Evolutionary conservation across 2,113 vertebrate genomes (phyloP), one percentile per base, ranked within the genome.

Genomic region (Rhipidura dahli): DNA sequence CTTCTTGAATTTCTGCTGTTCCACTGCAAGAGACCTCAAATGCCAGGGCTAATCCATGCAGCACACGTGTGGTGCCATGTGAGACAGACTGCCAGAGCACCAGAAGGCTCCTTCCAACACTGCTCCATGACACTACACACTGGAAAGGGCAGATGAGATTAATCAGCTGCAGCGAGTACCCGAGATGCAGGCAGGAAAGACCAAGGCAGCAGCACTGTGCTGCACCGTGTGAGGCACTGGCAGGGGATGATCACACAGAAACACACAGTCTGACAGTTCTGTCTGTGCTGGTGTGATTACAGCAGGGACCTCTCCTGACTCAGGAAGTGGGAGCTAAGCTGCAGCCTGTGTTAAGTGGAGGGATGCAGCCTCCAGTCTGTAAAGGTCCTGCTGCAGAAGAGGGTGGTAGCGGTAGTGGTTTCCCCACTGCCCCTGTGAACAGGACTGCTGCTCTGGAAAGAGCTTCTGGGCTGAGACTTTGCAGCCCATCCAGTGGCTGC

Each of bases 41-140:
- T 9, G 31, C 40, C 61, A 85, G 49, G 31, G 50, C 33, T 94
- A 90, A 93, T 71, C 92, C 71, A 75, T 10, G 12, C 69, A 93
- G 92, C 70, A 68, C 89, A 87, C 1, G 1, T 68, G 61, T 30
- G 6, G 3, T n/a, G 19, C 61, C 91, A 79, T 1, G 44, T 79
- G 81, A 91, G 65, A 68, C 19, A 69, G 54, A 2, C 30, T 78
- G 35, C 47, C 70, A 50, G 33, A 83, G 61, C 85, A 90, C 33
- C 56, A 73, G 60, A n/a, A 87, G 81, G 73, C 56, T 81, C 51
- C 78, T 83, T 83, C 68, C 89, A 96, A 77, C 77, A 22, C 56
- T 76, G 75, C 76, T 90, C 80, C 37, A 5, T 31, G 37, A 72
- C 89, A 60, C 35, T 49, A 64, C 39, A 19, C 54, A 16, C 50